Evolutionary conservation across 2,888 invertebrate species (phyloP).

Genomic region (Euzophera pinguis): DNA sequence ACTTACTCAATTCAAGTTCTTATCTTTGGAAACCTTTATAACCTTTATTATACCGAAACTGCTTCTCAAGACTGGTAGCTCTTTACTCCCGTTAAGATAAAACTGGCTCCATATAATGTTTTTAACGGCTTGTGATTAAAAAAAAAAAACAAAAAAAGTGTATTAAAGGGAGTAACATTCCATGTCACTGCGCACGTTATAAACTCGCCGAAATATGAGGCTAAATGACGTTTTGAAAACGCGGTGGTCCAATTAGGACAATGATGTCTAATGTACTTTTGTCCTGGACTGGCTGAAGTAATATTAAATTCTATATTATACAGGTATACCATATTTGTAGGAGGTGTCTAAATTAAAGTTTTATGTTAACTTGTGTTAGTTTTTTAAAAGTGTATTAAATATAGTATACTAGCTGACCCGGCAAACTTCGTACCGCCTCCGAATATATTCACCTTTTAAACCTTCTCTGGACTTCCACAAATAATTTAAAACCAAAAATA

Average conservation of each 20-base stretch:
- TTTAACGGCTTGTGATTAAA: constrained; percentile 21
- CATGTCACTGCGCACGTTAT: constrained; percentile 50
- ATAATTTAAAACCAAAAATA: no score
- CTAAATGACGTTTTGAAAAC: constrained; percentile 22
- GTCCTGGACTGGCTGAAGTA: background rate
- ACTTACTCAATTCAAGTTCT: background rate
- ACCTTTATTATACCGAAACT: constrained; percentile 5
- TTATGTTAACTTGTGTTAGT: no score
- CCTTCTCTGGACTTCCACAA: no score
- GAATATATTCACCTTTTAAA: no score
- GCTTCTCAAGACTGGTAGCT: constrained; percentile 57
- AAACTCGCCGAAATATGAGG: constrained; percentile 40
- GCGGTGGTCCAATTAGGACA: constrained; percentile 42
- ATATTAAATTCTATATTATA: background rate
- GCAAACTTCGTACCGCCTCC: no score
- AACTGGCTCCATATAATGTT: constrained; percentile 24
- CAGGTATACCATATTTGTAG: no score
- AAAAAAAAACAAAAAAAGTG: no score
- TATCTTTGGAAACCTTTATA: background rate
- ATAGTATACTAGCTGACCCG: no score
- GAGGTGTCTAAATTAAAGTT: no score
- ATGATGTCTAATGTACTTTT: background rate
- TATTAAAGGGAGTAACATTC: constrained; percentile 64
- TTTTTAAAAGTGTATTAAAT: no score
- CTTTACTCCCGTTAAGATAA: constrained; percentile 63